phyloP scores from a whole-genome alignment of 1,140 invertebrate genomes.

The Conus betulinus region DNA sequence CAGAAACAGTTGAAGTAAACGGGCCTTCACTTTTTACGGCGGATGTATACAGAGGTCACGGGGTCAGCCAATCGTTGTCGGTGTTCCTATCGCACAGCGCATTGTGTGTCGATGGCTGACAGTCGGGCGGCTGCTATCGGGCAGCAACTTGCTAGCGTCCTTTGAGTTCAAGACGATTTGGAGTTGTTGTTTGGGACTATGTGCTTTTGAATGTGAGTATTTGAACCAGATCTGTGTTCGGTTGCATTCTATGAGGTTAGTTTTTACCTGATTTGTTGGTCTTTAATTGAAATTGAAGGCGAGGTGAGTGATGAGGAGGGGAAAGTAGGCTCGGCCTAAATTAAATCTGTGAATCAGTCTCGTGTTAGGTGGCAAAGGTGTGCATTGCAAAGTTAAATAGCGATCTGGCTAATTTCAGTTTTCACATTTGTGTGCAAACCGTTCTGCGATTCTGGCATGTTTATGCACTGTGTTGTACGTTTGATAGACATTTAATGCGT shows the following conservation, averaged over 20 bases:
- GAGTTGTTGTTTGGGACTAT: not conserved
- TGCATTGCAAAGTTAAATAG: not conserved
- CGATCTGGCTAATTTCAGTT: not conserved
- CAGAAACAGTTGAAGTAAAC: not conserved
- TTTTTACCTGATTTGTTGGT: not conserved
- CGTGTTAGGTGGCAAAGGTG: not conserved
- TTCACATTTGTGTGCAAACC: too few relatives aligned
- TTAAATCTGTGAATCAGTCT: not conserved
- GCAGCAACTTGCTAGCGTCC: not conserved
- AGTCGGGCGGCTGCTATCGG: not conserved
- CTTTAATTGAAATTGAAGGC: not conserved
- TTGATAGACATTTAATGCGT: too few relatives aligned
- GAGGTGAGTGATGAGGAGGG: not conserved
- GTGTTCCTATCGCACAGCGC: not conserved
- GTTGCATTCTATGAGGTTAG: not conserved
- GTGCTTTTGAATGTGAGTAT: not conserved
- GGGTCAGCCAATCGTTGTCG: not conserved
- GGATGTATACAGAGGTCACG: not conserved
- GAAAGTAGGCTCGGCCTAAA: not conserved
- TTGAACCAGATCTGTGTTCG: not conserved
- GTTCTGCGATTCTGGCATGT: too few relatives aligned
- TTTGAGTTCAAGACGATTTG: not conserved
- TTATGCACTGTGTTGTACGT: too few relatives aligned
- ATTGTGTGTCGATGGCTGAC: slow-evolving; percentile 4
- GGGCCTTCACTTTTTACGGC: not conserved